A percentile compares a stretch with the other conserved stretches of the same genome.
phyloP scores from a whole-genome alignment of 2,113 vertebrate species.

The Pongo abelii region DNA sequence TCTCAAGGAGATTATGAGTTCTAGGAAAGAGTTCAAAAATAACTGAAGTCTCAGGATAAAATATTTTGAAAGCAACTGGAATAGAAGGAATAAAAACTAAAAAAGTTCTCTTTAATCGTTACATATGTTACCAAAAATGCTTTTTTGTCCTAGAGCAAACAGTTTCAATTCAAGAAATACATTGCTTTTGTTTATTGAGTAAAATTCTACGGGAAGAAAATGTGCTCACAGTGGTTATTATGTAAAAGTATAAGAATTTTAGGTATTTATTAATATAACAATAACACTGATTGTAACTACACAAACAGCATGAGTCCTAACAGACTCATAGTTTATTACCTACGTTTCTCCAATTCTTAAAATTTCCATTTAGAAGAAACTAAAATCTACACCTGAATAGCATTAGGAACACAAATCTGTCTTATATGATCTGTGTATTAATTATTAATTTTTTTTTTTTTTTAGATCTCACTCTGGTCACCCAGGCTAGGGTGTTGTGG shows the following conservation, averaged over 20 bases:
- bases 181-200: neutral
- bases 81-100: neutral
- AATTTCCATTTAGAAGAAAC: neutral
- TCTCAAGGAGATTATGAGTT: neutral
- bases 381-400: neutral
- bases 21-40: neutral
- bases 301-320: neutral
- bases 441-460: neutral
- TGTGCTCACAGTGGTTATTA: neutral
- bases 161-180: slow-evolving; percentile 22
- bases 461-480: no score
- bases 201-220: neutral
- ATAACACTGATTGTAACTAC: neutral
- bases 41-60: slow-evolving; percentile 27
- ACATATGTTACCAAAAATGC: neutral
- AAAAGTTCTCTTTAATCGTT: neutral
- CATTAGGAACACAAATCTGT: neutral
- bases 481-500: no score
- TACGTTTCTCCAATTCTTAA: slow-evolving; percentile 31
- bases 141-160: neutral
- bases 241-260: slow-evolving; percentile 19
- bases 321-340: neutral
- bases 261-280: neutral
- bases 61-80: neutral
- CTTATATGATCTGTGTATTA: neutral